Evolutionary conservation across 2,797 vertebrate genomes (phyloP).

Genomic region (Coregonus suidteri): DNA sequence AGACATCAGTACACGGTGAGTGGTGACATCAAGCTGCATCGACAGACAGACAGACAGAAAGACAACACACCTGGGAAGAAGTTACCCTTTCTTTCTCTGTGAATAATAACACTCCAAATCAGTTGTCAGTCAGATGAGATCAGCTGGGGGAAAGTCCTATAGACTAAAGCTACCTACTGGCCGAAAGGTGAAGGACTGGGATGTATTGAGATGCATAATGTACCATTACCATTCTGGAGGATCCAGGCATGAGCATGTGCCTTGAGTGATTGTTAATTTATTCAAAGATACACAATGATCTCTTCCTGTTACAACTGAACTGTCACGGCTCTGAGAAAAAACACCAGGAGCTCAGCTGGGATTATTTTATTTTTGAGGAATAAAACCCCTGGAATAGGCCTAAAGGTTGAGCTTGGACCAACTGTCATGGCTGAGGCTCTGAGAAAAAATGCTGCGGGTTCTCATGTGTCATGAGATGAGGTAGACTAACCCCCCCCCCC

Average conservation of each 20-base stretch:
- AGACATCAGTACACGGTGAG: constrained; percentile 36
- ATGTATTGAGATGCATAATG: too few species aligned
- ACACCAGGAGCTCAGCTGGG: not conserved
- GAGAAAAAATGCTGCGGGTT: constrained; percentile 45
- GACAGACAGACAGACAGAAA: not conserved
- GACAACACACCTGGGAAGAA: not conserved
- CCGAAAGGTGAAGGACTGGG: too few species aligned
- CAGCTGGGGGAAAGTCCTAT: not conserved
- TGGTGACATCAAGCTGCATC: constrained; percentile 49
- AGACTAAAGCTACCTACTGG: too few species aligned
- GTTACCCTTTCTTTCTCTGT: not conserved
- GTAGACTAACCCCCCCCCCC: constrained; percentile 37
- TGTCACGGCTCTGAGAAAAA: not conserved
- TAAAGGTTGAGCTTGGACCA: too few species aligned
- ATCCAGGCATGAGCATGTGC: not conserved
- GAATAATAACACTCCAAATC: not conserved
- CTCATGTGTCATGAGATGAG: constrained; percentile 40
- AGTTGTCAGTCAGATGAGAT: not conserved
- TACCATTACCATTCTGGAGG: too few species aligned
- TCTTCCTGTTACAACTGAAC: constrained; percentile 19
- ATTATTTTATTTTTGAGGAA: not conserved
- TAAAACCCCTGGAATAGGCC: too few species aligned
- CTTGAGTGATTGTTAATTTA: not conserved
- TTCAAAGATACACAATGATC: constrained; percentile 12
- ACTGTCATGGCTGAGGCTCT: not conserved